phyloP scores from a whole-genome alignment of 2,113 vertebrate species.

The Nothobranchius furzeri region DNA sequence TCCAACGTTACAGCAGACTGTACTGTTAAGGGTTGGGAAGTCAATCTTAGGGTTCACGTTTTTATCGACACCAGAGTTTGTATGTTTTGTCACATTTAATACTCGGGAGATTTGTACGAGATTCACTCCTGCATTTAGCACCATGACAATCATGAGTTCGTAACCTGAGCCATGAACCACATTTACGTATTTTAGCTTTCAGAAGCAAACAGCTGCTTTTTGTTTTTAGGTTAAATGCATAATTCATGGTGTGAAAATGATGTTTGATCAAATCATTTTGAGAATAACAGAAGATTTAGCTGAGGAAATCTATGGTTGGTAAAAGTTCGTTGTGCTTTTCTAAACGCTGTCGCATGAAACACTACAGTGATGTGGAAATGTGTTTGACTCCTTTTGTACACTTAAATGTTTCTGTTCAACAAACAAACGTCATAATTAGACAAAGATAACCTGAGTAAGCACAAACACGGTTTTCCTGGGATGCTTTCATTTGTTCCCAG shows the following conservation, averaged over 20 bases:
- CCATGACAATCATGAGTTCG: constrained; percentile 39
- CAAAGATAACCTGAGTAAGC: no score
- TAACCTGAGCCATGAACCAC: constrained; percentile 5
- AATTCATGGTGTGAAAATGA: constrained; percentile 37
- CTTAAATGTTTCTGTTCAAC: no score
- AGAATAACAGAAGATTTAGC: constrained; percentile 35
- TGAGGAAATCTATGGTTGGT: constrained; percentile 19
- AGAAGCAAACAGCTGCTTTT: constrained; percentile 44
- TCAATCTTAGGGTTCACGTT: constrained; percentile 78
- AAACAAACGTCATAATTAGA: no score
- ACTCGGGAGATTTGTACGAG: constrained; percentile 1
- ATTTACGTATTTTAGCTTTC: background rate
- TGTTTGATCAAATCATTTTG: constrained; percentile 32
- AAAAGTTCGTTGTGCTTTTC: constrained; percentile 24
- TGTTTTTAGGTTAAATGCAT: constrained; percentile 43
- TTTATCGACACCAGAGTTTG: constrained; percentile 40
- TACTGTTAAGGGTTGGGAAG: constrained; percentile 82
- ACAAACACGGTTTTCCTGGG: no score
- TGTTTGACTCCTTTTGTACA: no score
- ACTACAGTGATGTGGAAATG: background rate
- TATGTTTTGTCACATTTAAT: constrained; percentile 34
- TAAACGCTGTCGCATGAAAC: constrained; percentile 50
- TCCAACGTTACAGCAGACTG: constrained; percentile 78
- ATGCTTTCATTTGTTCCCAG: no score
- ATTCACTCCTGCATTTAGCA: constrained; percentile 27